Evolutionary conservation across 1,140 invertebrate species (phyloP).

Genomic region (Macrotrachela quadricornifera): DNA sequence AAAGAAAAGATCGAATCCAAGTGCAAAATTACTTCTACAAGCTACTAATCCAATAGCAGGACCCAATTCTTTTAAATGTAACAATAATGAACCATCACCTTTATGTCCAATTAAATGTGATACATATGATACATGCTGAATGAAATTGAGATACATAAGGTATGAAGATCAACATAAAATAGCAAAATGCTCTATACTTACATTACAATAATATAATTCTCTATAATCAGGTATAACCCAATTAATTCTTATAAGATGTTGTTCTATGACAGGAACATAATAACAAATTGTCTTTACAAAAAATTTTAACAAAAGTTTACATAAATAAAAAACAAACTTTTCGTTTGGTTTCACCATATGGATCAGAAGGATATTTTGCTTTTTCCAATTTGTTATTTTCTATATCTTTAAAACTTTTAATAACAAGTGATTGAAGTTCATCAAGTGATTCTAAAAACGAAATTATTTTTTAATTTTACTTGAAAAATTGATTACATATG

Average conservation of each 20-base stretch:
- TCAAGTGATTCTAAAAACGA: slow-evolving; percentile 71
- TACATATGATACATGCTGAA: slow-evolving; percentile 45
- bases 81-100: slow-evolving; percentile 71
- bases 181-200: too few species aligned
- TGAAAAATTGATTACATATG: too few species aligned
- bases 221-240: slow-evolving; percentile 71
- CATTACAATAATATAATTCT: slow-evolving; percentile 53
- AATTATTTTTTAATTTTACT: too few species aligned
- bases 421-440: slow-evolving; percentile 55
- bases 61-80: slow-evolving; percentile 58
- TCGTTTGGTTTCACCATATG: too few species aligned
- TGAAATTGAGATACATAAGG: too few species aligned
- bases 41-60: slow-evolving; percentile 67
- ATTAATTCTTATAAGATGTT: slow-evolving; percentile 57
- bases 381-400: slow-evolving; percentile 58
- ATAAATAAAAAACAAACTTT: too few species aligned
- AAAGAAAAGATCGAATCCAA: slow-evolving; percentile 69
- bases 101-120: slow-evolving; percentile 83
- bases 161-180: too few species aligned
- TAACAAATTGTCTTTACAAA: slow-evolving; percentile 30
- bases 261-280: slow-evolving; percentile 76
- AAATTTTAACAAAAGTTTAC: too few species aligned
- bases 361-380: too few species aligned
- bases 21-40: slow-evolving; percentile 47
- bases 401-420: slow-evolving; percentile 52